Evolutionary conservation across 2,113 vertebrate genomes (phyloP).

Genomic region (Laticauda colubrina): DNA sequence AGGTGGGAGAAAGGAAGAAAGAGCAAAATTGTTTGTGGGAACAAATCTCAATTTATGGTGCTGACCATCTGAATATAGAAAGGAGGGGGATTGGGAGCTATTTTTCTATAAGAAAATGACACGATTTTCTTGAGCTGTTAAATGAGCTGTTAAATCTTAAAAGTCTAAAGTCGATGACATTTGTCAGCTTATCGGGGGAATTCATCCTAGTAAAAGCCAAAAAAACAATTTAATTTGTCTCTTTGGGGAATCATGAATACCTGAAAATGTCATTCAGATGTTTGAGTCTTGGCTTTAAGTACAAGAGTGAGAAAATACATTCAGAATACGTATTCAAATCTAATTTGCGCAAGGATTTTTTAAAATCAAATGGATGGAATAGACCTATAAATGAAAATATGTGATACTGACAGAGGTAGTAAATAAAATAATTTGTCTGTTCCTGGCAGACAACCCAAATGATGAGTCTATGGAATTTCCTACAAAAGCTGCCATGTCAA

Average conservation of each 20-base stretch:
- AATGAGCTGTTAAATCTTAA: background rate
- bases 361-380: too few relatives aligned
- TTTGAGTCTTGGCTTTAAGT: background rate
- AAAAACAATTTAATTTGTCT: background rate
- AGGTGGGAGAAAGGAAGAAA: too few relatives aligned
- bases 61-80: background rate
- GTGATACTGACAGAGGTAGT: background rate
- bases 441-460: background rate
- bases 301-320: background rate
- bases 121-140: background rate
- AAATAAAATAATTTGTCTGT: background rate
- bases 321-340: background rate
- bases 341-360: background rate
- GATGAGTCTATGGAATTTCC: background rate
- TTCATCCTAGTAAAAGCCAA: background rate
- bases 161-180: background rate
- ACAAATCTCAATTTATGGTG: background rate
- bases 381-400: background rate
- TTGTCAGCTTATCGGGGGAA: background rate
- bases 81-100: background rate
- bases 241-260: background rate
- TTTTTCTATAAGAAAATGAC: background rate
- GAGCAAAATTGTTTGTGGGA: too few relatives aligned
- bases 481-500: background rate
- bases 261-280: background rate